Conservation (phyloP, 2,113 vertebrate species). For the rat (Rattus norvegicus) region DNA sequence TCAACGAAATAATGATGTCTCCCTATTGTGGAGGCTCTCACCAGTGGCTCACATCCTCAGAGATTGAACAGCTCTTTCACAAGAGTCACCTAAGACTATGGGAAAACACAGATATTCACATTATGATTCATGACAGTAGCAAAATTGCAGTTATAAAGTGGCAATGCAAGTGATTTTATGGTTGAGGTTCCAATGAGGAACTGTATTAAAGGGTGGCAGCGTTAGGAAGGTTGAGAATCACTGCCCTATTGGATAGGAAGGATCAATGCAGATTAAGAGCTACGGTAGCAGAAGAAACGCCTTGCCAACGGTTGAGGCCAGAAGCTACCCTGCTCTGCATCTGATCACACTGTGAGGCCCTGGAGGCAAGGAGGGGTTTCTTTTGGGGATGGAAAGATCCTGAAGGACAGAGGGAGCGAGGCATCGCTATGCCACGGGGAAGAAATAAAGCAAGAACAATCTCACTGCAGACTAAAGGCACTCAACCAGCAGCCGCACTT, state of each 20-base stretch:
- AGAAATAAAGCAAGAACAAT: neutral
- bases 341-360: neutral
- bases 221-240: too few species aligned
- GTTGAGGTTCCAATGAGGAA: too few species aligned
- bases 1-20: neutral
- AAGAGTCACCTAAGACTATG: neutral
- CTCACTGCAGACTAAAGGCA: rapidly evolving
- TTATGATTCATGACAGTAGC: neutral
- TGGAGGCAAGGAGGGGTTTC: neutral
- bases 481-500: neutral
- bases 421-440: neutral
- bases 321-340: neutral
- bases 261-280: neutral
- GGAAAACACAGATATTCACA: neutral
- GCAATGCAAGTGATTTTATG: neutral
- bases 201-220: too few species aligned
- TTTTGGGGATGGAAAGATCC: neutral
- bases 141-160: neutral
- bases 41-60: neutral
- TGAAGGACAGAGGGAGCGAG: neutral
- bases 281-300: too few species aligned
- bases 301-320: neutral
- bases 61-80: neutral
- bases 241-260: too few species aligned
- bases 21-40: neutral